phyloP scores from a whole-genome alignment of 2,113 vertebrate species.

The Cyanistes caeruleus region DNA sequence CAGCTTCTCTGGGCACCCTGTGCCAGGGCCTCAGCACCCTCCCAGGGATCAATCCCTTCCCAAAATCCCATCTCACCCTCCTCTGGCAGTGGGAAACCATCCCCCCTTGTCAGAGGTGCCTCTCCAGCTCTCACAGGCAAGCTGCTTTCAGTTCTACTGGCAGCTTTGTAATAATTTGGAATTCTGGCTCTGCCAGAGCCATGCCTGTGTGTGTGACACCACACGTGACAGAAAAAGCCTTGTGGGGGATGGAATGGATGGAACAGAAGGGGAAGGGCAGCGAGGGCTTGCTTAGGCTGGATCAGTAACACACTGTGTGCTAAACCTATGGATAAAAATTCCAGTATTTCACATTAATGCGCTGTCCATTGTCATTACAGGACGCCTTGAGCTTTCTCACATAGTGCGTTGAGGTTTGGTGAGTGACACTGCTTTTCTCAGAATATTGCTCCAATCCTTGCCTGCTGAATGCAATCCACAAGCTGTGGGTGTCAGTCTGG shows the following conservation, averaged over 20 bases:
- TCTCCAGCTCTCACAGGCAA: background rate
- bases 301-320: background rate
- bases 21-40: background rate
- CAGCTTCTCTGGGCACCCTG: background rate
- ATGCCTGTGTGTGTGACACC: background rate
- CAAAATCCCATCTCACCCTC: background rate
- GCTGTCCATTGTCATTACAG: background rate
- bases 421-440: background rate
- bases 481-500: background rate
- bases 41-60: fast-evolving
- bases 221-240: background rate
- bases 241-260: fast-evolving
- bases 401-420: background rate
- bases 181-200: background rate
- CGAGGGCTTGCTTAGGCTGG: background rate
- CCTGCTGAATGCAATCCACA: background rate
- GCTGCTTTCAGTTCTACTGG: background rate
- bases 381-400: background rate
- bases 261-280: background rate
- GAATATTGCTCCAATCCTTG: background rate
- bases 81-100: background rate
- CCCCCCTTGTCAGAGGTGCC: background rate
- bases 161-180: background rate
- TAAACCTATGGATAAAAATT: background rate
- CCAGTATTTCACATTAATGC: background rate